These are phyloP conservation scores for Chaitophorus viminalis DNA, from an alignment of 2,888 invertebrate genomes.

Conservation along the genomic window DNA sequence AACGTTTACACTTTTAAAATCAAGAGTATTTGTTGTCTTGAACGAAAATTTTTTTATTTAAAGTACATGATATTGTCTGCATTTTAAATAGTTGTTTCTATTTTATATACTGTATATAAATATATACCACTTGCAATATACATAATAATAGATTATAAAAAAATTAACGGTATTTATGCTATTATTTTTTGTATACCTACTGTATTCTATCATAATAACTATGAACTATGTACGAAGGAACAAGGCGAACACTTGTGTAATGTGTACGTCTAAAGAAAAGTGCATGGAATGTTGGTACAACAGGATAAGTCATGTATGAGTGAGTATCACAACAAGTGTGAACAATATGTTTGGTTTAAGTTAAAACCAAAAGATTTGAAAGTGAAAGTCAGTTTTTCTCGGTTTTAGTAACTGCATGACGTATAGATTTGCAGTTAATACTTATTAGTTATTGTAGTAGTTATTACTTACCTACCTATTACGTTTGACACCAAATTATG, in stretches of 20 bases:
- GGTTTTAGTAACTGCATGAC: neutral
- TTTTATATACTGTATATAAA: too few relatives aligned
- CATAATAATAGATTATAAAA: too few relatives aligned
- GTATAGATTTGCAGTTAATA: too few relatives aligned
- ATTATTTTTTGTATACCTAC: neutral
- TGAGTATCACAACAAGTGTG: conserved; percentile 18
- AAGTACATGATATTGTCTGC: neutral
- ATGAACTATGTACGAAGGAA: too few relatives aligned
- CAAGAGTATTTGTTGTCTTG: neutral
- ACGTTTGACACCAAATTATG: too few relatives aligned
- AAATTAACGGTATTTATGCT: conserved; percentile 2
- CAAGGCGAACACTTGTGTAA: neutral
- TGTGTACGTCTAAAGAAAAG: neutral
- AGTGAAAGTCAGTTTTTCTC: conserved; percentile 19
- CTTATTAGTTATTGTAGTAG: too few relatives aligned
- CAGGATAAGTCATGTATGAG: neutral
- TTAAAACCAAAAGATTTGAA: neutral
- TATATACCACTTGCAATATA: too few relatives aligned
- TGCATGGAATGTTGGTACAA: neutral
- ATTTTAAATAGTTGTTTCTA: neutral
- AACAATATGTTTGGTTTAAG: conserved; percentile 1
- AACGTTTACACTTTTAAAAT: too few relatives aligned
- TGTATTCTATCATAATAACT: neutral
- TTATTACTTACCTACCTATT: too few relatives aligned
- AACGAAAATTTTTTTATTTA: neutral